Conservation (phyloP, 1,140 invertebrate species). For the Cotesia vestalis region DNA sequence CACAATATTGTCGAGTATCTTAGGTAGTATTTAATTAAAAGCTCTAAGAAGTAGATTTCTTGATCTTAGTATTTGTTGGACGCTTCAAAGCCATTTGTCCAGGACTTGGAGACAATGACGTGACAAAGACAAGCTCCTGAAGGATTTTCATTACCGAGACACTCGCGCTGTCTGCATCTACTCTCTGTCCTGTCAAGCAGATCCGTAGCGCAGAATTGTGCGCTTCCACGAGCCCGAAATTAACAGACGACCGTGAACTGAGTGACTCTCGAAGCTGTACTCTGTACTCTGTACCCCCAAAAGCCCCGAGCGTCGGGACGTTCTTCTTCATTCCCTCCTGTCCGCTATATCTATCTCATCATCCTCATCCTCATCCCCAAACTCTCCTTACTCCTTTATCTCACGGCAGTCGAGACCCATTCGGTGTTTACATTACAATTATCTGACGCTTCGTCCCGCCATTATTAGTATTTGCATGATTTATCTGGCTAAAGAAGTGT, state of each 20-base stretch:
- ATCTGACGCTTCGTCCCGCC: slow-evolving; percentile 50
- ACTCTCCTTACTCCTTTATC: slow-evolving; percentile 18
- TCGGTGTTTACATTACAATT: slow-evolving; percentile 59
- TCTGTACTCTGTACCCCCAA: slow-evolving; percentile 6
- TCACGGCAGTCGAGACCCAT: slow-evolving; percentile 32
- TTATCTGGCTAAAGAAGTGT: slow-evolving; percentile 44
- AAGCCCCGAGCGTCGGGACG: slow-evolving; percentile 22
- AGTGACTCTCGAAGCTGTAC: slow-evolving; percentile 35
- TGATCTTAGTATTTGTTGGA: slow-evolving; percentile 12
- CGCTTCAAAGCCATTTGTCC: slow-evolving; percentile 32
- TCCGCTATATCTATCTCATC: slow-evolving; percentile 6
- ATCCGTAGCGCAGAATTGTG: slow-evolving; percentile 32
- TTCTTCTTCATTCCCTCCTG: background rate
- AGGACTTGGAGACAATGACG: slow-evolving; percentile 24
- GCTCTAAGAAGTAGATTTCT: slow-evolving; percentile 6
- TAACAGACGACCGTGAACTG: slow-evolving; percentile 40
- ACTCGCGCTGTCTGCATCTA: background rate
- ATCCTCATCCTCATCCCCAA: background rate
- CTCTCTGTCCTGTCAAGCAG: slow-evolving; percentile 31
- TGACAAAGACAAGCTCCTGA: slow-evolving; percentile 40
- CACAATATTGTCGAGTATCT: background rate
- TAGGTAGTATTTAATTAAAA: slow-evolving; percentile 25
- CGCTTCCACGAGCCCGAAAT: slow-evolving; percentile 41
- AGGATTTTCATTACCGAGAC: slow-evolving; percentile 41
- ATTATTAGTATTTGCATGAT: slow-evolving; percentile 59